Evolutionary conservation across 2,797 vertebrate genomes (phyloP), one percentile per base, ranked within the genome.

Genomic region (Emydoidea blandingii): DNA sequence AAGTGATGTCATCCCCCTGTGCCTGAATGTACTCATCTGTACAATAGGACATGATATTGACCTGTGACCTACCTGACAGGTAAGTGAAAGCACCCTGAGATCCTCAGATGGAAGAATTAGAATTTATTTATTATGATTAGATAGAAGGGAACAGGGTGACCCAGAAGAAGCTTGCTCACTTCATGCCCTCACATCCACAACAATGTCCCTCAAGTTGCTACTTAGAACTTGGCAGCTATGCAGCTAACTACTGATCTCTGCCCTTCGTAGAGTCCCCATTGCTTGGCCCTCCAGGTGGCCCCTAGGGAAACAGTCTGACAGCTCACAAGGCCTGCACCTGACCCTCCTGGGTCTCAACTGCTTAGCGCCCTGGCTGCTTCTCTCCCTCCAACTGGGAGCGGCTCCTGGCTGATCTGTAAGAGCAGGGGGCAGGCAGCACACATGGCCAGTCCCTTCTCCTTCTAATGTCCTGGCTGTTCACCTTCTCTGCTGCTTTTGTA

Each of bases 401-500:
- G 7, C 4, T 65, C 54, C 52, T 9, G 52, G 8, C 4, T 14
- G 50, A 23, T 23, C 34, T 12, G 34, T n/a, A 12, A 29, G 25
- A 54, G n/a, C 3, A 8, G n/a, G 50, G 34, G 7, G 8, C n/a
- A 29, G 8, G 37, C 25, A 9, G 21, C n/a, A 5, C 14, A 15
- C 12, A 0, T 29, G n/a, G 29, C 49, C 12, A 11, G 2, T n/a
- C 21, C 79, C 34, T 0, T 44, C 16, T 52, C 47, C 47, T 3
- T n/a, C 52, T 65, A 37, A 1, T 5, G 27, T 49, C 74, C 44
- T 18, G 10, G 74, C 74, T 18, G 27, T 16, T 29, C 41, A 29
- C 27, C 44, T 5, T 31, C 74, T 23, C 65, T 23, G n/a, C n/a
- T 12, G 19, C 65, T 41, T 37, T 23, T 23, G 10, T 37, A 9